These are phyloP conservation scores for Puma concolor DNA, from an alignment of 2,113 vertebrate genomes.

Conservation along the genomic window DNA sequence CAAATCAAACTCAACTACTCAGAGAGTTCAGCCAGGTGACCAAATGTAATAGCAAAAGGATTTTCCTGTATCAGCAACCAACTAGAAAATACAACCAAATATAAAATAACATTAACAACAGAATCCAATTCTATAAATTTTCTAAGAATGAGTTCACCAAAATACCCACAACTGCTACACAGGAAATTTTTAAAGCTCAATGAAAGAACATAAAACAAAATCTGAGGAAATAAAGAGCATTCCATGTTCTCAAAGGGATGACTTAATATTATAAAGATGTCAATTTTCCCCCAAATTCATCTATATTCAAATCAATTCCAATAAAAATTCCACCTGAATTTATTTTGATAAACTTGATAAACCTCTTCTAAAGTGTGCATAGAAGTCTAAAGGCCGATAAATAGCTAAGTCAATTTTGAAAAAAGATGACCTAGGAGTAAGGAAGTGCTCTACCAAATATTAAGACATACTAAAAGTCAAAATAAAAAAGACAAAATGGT, in stretches of 20 bases:
- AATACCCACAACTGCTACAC: background rate
- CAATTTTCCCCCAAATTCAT: background rate
- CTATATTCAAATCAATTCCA: conserved; percentile 10
- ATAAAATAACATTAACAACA: conserved; percentile 18
- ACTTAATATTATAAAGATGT: background rate
- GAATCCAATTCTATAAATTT: background rate
- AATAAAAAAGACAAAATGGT: conserved; percentile 41
- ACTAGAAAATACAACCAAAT: conserved; percentile 1
- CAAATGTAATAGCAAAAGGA: background rate
- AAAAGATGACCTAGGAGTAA: conserved; percentile 14
- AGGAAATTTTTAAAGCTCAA: background rate
- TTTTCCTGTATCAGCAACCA: background rate
- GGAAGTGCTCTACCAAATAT: background rate
- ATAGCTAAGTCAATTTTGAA: background rate
- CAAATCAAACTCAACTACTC: conserved; percentile 12
- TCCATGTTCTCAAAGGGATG: background rate
- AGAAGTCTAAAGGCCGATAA: conserved; percentile 4
- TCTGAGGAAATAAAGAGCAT: background rate
- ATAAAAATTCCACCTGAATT: conserved; percentile 14
- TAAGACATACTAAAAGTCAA: conserved; percentile 31
- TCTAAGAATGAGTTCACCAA: background rate
- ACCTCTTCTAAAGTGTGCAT: background rate
- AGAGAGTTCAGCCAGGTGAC: background rate
- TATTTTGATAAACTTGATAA: conserved; percentile 22
- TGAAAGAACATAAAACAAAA: conserved; percentile 27